phyloP scores from a whole-genome alignment of 2,888 invertebrate genomes.

The Parnassius smintheus region DNA sequence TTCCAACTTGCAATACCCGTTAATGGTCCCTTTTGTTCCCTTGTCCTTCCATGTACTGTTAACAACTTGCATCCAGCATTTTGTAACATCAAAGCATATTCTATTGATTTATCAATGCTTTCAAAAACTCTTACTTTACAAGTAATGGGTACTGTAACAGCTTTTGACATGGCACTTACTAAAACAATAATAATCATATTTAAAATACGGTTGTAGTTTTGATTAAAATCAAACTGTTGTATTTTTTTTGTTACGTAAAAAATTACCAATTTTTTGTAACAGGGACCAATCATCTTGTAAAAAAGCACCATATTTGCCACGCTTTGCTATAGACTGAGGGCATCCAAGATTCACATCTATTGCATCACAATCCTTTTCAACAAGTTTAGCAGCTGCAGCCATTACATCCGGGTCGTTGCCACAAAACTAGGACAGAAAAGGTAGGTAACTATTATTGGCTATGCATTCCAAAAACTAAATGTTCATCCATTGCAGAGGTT shows the following conservation, averaged over 20 bases:
- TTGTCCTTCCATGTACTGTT: slow-evolving; percentile 97
- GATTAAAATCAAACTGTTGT: slow-evolving; percentile 18
- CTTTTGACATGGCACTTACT: slow-evolving; percentile 86
- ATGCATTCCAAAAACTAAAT: too few relatives aligned
- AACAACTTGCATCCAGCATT: slow-evolving; percentile 94
- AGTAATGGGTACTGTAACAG: slow-evolving; percentile 93
- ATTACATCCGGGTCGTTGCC: slow-evolving; percentile 95
- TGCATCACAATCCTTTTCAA: slow-evolving; percentile 94
- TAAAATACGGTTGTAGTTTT: not conserved
- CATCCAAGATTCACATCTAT: slow-evolving; percentile 99
- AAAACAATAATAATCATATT: slow-evolving; percentile 45
- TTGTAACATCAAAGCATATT: slow-evolving; percentile 97
- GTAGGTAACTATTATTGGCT: not conserved
- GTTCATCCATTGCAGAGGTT: too few relatives aligned
- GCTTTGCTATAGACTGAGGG: slow-evolving; percentile 97
- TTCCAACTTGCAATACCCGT: slow-evolving; percentile 98
- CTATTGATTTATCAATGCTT: slow-evolving; percentile 90
- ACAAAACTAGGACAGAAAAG: slow-evolving; percentile 87
- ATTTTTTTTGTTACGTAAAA: slow-evolving; percentile 6
- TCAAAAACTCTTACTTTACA: slow-evolving; percentile 97
- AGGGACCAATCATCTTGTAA: slow-evolving; percentile 97
- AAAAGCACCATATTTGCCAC: slow-evolving; percentile 97
- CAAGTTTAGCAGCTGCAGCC: slow-evolving; percentile 92
- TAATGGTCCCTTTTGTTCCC: slow-evolving; percentile 97
- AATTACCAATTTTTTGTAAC: slow-evolving; percentile 88